Base-by-base conservation (phyloP, 2,113 vertebrate genomes). In the Gnathonemus echidnorhynchus region DNA sequence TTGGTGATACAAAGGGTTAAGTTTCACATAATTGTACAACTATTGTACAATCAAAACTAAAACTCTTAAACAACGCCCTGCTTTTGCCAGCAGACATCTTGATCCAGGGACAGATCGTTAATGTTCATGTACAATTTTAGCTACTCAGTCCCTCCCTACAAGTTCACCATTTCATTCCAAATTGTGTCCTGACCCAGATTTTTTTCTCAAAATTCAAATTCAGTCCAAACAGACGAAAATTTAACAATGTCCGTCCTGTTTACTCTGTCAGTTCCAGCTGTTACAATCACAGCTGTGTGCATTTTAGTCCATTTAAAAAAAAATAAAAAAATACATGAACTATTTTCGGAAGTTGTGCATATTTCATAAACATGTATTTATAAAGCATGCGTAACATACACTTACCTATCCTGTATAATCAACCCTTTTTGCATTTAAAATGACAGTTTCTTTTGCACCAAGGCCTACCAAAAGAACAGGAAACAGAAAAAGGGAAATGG, bases 311-410 rank as follows among this genome's bases (percentile, higher is more conserved):
- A 85, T 77, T 74, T 17, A 17, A 77, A 77, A 66, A 66, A 77
- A 77, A 77, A 77, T 17, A 77, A 17, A 77, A 74, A 77, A 77
- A 77, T 77, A 31, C n/a, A 77, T 93, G 90, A 92, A 90, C 89
- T 92, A 53, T 42, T 88, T 80, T 66, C 56, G 7, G 31, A 50
- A 52, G 90, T 50, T 84, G 90, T 95, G 88, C 89, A 94, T 94
- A 94, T 94, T 95, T 94, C 90, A 94, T 94, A 91, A 93, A 92
- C 92, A 92, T 92, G 93, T 93, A 92, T 92, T 95, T 94, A 94
- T 94, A 93, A 93, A 93, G 91, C 93, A 91, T 92, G 48, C 4
- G 31, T 80, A 88, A 49, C 74, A 90, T 50, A 50, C 91, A 85
- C 27, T 62, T 39, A 91, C 90, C 92, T 93, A 94, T 92, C 91